These are phyloP conservation scores for Microcebus lehilahytsara DNA, from an alignment of 2,113 vertebrate genomes.

Conservation along the genomic window DNA sequence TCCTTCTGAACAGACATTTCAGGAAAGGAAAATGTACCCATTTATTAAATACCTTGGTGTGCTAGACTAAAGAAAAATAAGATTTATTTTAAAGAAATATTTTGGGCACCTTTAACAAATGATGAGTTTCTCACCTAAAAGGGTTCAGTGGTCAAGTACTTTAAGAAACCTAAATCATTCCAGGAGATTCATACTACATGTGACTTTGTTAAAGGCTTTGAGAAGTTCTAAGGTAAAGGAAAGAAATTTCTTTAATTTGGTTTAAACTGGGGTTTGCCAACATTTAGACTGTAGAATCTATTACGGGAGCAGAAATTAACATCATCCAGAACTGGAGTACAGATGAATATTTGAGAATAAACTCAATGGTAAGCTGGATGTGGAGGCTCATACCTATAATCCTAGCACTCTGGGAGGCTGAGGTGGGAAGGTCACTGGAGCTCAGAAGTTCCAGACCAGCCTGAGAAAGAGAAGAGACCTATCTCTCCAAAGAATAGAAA, in stretches of 20 bases:
- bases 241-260: background rate
- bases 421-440: too few species aligned
- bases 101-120: background rate
- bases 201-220: background rate
- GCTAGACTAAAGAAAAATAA: background rate
- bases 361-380: background rate
- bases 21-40: background rate
- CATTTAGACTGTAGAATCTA: background rate
- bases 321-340: background rate
- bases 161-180: background rate
- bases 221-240: background rate
- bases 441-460: too few species aligned
- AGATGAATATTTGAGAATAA: background rate
- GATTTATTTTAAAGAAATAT: slow-evolving; percentile 11
- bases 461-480: too few species aligned
- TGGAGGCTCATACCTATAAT: too few species aligned
- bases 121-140: background rate
- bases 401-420: too few species aligned
- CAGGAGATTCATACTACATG: background rate
- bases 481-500: too few species aligned
- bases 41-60: background rate
- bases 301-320: background rate
- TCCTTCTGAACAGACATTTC: background rate
- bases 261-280: background rate
- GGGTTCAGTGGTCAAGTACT: background rate